A percentile compares a stretch with the other conserved stretches of the same genome.
These are phyloP conservation scores for Drosophila pseudotalamancana DNA, from an alignment of 2,888 invertebrate species.

Conservation along the genomic window DNA sequence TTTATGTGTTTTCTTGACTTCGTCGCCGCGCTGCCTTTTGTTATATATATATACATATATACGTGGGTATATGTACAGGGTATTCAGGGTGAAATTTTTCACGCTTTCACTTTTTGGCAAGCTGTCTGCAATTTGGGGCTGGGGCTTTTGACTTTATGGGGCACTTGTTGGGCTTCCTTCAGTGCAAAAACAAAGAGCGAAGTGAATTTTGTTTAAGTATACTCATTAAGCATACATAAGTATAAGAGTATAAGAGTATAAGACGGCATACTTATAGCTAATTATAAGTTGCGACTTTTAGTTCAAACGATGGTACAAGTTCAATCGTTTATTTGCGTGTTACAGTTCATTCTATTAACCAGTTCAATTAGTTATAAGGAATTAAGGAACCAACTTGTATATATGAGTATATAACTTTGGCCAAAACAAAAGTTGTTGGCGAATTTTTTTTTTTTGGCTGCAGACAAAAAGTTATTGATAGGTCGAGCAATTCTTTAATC, in stretches of 20 bases:
- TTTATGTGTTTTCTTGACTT: slow-evolving; percentile 58
- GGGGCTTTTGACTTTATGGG: slow-evolving; percentile 61
- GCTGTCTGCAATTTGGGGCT: background rate
- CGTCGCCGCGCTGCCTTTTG: slow-evolving; percentile 34
- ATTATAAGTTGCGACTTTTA: no score
- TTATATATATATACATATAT: slow-evolving; percentile 22
- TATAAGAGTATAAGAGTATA: no score
- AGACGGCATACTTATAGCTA: no score
- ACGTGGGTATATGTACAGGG: background rate
- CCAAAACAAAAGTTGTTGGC: background rate
- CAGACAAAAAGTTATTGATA: background rate
- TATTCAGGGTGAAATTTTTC: slow-evolving; percentile 45
- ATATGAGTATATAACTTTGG: no score
- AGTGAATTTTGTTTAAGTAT: no score
- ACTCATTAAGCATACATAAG: no score
- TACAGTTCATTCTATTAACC: no score
- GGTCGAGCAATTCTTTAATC: slow-evolving; percentile 31
- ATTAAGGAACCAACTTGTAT: no score
- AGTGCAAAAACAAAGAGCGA: no score
- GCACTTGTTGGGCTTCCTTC: slow-evolving; percentile 83
- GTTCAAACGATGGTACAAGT: no score
- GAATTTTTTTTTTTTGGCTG: slow-evolving; percentile 14
- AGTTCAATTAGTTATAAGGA: no score
- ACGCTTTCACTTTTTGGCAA: slow-evolving; percentile 48
- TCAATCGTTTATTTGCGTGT: no score